A percentile compares a stretch with the other conserved stretches of the same genome.
Conservation (phyloP, 2,797 vertebrate genomes). For the Ammospiza maritima region DNA sequence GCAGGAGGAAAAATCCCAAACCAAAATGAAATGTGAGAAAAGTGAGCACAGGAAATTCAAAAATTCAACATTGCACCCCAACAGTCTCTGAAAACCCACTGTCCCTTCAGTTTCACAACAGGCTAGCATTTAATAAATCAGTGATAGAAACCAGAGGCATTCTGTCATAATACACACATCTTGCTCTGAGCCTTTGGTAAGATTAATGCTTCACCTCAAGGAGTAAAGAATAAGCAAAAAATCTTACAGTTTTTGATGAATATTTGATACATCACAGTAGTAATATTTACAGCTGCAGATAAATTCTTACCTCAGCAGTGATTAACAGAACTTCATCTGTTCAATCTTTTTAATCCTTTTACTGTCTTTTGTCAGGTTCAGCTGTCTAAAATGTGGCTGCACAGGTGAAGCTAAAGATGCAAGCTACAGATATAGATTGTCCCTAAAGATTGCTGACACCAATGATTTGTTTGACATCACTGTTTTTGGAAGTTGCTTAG, state of each 20-base stretch:
- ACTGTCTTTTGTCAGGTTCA: constrained; percentile 75
- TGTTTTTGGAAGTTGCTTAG: constrained; percentile 90
- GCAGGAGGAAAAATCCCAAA: neutral
- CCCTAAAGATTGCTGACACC: constrained; percentile 82
- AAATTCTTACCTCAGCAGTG: neutral
- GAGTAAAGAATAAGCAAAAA: neutral
- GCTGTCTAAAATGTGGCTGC: constrained; percentile 85
- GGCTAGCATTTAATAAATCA: neutral
- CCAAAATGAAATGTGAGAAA: neutral
- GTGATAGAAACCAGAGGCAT: neutral
- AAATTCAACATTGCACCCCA: neutral
- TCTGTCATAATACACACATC: neutral
- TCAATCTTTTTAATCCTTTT: neutral
- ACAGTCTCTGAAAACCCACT: neutral
- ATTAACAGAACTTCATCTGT: neutral
- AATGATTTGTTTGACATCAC: constrained; percentile 84
- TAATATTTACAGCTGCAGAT: neutral
- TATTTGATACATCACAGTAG: neutral
- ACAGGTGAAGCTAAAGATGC: constrained; percentile 76
- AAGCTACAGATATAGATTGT: constrained; percentile 88
- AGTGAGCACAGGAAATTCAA: neutral
- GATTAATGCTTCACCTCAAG: neutral
- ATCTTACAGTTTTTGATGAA: neutral
- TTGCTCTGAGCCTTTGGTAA: neutral
- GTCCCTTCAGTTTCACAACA: neutral